Percentiles rank a stretch among this genome's conserved stretches.
Conservation (phyloP, 2,797 vertebrate species). For the Pachyuromys duprasi region DNA sequence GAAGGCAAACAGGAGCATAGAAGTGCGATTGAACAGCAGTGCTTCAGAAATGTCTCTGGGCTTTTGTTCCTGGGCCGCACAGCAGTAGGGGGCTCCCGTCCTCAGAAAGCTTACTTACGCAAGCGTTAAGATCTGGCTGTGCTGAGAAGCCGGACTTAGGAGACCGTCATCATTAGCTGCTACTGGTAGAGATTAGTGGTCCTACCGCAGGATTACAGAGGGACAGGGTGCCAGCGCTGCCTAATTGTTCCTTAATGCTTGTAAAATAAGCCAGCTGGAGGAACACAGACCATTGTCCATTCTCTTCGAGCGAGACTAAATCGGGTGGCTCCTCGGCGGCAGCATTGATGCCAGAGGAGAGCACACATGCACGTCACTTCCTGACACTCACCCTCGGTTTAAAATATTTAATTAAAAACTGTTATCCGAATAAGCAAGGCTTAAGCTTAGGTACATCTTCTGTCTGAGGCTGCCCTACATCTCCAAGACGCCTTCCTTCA, state of each 20-base stretch:
- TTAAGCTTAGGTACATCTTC: conserved; percentile 75
- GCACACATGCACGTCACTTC: conserved; percentile 86
- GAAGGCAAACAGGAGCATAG: conserved; percentile 90
- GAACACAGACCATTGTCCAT: conserved; percentile 88
- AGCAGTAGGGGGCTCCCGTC: conserved; percentile 89
- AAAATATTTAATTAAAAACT: conserved; percentile 84
- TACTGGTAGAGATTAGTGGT: conserved; percentile 93
- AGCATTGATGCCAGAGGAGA: conserved; percentile 84
- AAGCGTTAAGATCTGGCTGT: conserved; percentile 93
- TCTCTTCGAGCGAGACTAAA: conserved; percentile 85
- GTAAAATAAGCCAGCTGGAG: conserved; percentile 89
- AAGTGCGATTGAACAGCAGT: conserved; percentile 91
- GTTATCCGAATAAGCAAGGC: conserved; percentile 80
- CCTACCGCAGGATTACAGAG: conserved; percentile 91
- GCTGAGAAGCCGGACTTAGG: conserved; percentile 93
- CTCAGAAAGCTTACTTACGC: conserved; percentile 90
- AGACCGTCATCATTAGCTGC: conserved; percentile 94
- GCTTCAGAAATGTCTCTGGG: conserved; percentile 91
- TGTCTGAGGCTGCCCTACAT: background rate
- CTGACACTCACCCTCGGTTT: conserved; percentile 71
- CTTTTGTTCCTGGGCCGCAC: conserved; percentile 91
- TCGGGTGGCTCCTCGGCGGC: conserved; percentile 86
- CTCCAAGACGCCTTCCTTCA: conserved; percentile 61
- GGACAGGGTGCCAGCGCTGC: conserved; percentile 91
- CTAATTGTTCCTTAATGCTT: conserved; percentile 94